Evolutionary conservation across 2,797 vertebrate genomes (phyloP), one percentile per base, ranked within the genome.

Genomic region (Notoglanidium macrostoma): DNA sequence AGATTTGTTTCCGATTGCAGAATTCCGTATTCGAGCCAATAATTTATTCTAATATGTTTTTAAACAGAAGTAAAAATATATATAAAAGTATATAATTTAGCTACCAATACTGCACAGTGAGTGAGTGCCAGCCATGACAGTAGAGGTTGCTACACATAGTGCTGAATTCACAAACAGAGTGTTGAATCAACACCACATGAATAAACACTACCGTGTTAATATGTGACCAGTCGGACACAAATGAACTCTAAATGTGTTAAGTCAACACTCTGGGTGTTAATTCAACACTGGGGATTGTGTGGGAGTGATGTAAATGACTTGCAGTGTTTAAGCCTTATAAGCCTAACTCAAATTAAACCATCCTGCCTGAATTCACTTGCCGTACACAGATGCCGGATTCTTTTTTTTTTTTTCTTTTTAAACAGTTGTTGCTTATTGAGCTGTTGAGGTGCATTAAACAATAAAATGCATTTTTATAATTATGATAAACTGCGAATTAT

Each of bases 401-500:
- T 54, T 55, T 21, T 5, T 11, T 74, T 49, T 26, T 11, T 74
- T 44, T 5, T 46, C 21, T 11, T 26, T 49, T 26, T 67, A 5
- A 32, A 35, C 26, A 51, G 0, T 55, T 78, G 29, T 44, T 80
- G 12, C 21, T 44, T 26, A 6, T 15, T 5, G 51, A 9, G 29
- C 1, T 21, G 29, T 21, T 40, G 32, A 26, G 23, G 57, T 80
- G 11, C 21, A 44, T 40, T 12, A 3, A 8, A 23, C 26, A 59
- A 40, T 26, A 14, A 80, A 79, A 77, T 19, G 49, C 15, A 54
- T 54, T 54, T 54, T 26, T 26, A 17, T 29, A 49, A 82, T 82
- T 26, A 65, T 65, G 26, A 83, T 32, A 67, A 67, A 49, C 57
- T 17, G 35, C 2, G 17, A 83, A 67, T 83, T 83, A 51, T 89